Evolutionary conservation across 2,113 vertebrate species (phyloP).

Genomic region (Myotis yumanensis): DNA sequence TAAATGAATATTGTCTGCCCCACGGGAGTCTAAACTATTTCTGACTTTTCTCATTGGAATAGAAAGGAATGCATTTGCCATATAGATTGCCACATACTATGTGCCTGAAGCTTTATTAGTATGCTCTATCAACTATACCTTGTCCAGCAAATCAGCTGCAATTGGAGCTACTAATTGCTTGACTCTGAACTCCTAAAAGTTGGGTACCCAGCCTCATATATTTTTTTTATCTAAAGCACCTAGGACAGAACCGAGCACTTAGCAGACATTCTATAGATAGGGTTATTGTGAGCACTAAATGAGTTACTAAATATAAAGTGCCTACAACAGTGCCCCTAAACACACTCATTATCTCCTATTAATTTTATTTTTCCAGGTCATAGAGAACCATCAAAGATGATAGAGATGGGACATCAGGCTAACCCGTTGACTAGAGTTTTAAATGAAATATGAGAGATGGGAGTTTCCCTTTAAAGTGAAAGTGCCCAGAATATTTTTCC

Average conservation of each 20-base stretch:
- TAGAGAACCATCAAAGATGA: constrained; percentile 30
- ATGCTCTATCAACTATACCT: background rate
- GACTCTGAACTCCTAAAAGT: background rate
- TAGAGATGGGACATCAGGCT: constrained; percentile 1
- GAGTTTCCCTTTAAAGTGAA: constrained; percentile 32
- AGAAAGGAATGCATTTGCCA: background rate
- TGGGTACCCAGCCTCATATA: background rate
- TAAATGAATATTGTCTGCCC: background rate
- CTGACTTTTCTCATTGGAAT: constrained; percentile 22
- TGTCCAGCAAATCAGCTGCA: constrained; percentile 35
- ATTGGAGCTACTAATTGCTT: background rate
- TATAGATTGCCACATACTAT: background rate
- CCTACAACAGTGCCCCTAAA: background rate
- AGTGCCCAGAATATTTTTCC: constrained; percentile 35
- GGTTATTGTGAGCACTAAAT: background rate
- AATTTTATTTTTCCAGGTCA: constrained; percentile 46
- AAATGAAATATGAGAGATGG: background rate
- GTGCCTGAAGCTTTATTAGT: constrained; percentile 3
- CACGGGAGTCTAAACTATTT: background rate
- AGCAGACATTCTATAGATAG: background rate
- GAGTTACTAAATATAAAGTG: background rate
- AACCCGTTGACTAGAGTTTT: constrained; percentile 7
- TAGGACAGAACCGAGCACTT: background rate
- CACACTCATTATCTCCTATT: background rate
- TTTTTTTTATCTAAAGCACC: background rate